These are phyloP conservation scores for Protobothrops flavoviridis DNA, from an alignment of 2,113 vertebrate genomes.

Conservation along the genomic window DNA sequence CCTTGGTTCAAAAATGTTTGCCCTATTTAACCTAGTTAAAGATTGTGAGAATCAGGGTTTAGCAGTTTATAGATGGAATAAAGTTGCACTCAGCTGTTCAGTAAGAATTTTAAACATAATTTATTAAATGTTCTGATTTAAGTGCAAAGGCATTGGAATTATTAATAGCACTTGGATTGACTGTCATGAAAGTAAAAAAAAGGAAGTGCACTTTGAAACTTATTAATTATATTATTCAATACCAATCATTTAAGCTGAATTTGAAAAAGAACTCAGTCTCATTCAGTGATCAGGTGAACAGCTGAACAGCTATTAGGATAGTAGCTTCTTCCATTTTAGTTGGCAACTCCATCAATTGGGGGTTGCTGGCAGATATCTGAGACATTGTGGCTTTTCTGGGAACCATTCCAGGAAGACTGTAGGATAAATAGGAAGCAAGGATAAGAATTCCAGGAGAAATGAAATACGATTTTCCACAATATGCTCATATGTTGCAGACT, in stretches of 20 bases:
- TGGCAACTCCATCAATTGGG: background rate
- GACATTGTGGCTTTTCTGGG: background rate
- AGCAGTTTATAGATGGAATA: background rate
- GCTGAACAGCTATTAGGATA: background rate
- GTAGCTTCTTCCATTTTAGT: background rate
- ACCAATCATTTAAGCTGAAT: background rate
- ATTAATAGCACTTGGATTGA: background rate
- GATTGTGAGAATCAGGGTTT: background rate
- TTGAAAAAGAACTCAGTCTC: background rate
- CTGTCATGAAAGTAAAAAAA: background rate
- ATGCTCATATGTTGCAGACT: background rate
- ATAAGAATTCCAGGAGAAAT: background rate
- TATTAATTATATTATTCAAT: background rate
- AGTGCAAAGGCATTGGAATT: background rate
- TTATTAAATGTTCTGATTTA: background rate
- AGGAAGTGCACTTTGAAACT: background rate
- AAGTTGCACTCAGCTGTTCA: background rate
- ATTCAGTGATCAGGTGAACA: background rate
- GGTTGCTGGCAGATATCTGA: background rate
- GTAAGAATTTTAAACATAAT: background rate
- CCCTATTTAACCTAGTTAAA: background rate
- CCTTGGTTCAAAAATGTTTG: background rate
- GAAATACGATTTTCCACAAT: background rate
- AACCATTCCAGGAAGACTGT: background rate
- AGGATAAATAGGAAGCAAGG: background rate